phyloP scores from a whole-genome alignment of 2,888 invertebrate genomes.

The Odontomyia ornata region DNA sequence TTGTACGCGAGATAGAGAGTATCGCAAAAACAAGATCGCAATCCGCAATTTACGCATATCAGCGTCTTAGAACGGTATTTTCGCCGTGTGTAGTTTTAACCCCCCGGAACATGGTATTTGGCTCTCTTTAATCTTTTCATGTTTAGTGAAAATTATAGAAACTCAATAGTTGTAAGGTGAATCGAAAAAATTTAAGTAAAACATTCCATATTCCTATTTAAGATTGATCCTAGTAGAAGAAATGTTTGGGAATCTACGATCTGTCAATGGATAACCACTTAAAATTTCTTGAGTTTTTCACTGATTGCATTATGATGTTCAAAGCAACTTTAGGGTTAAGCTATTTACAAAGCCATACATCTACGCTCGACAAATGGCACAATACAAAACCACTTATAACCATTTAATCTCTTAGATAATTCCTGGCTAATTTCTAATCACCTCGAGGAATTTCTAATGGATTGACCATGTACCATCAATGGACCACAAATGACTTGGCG shows the following conservation, averaged over 20 bases:
- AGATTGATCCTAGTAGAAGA: too few relatives aligned
- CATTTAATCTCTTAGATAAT: conserved; percentile 44
- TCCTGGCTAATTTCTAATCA: conserved; percentile 44
- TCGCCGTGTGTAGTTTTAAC: neutral
- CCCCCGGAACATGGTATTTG: neutral
- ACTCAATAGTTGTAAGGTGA: too few relatives aligned
- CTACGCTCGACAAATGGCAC: conserved; percentile 34
- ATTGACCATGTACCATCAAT: conserved; percentile 36
- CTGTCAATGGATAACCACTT: too few relatives aligned
- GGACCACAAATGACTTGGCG: conserved; percentile 38
- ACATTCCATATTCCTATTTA: too few relatives aligned
- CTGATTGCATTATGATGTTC: too few relatives aligned
- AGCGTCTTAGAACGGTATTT: conserved; percentile 37
- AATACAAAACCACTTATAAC: conserved; percentile 40
- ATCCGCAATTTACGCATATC: conserved; percentile 44
- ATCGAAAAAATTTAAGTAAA: too few relatives aligned
- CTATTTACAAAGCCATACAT: conserved; percentile 18
- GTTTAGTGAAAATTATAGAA: neutral
- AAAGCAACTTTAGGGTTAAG: neutral
- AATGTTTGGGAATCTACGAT: too few relatives aligned
- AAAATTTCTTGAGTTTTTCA: too few relatives aligned
- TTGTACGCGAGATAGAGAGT: conserved; percentile 21
- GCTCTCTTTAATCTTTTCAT: neutral
- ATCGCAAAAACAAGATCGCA: conserved; percentile 38
- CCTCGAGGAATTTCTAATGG: conserved; percentile 39